phyloP scores from a whole-genome alignment of 2,113 vertebrate species.

The Arvicanthis niloticus region DNA sequence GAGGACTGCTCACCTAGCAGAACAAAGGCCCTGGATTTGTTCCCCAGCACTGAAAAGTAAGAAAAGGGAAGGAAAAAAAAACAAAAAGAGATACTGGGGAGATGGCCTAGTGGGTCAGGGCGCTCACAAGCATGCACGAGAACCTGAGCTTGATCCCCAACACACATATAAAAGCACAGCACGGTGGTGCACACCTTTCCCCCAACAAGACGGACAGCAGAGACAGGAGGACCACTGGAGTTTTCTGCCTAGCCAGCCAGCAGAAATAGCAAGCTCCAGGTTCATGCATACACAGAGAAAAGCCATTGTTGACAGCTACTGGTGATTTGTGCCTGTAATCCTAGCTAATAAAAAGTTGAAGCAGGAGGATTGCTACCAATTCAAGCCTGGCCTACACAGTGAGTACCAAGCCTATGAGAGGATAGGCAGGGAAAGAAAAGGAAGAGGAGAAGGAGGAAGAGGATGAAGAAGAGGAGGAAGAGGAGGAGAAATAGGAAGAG shows the following conservation, averaged over 20 bases:
- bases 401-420: not conserved
- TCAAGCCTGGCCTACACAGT: not conserved
- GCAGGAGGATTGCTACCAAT: not conserved
- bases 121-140: not conserved
- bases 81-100: not conserved
- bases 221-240: not conserved
- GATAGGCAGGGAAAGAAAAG: not conserved
- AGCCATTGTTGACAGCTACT: not conserved
- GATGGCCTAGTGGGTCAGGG: not conserved
- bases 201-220: not conserved
- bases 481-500: accelerated
- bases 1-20: not conserved
- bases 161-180: not conserved
- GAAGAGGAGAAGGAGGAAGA: not conserved
- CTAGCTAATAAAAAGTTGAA: not conserved
- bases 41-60: not conserved
- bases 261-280: not conserved
- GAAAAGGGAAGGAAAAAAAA: too few relatives aligned
- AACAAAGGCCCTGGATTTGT: not conserved
- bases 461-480: accelerated
- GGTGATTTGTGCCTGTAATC: not conserved
- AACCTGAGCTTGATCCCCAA: not conserved
- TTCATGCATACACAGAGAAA: not conserved
- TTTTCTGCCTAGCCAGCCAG: not conserved
- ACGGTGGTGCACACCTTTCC: not conserved